Evolutionary conservation across 2,797 vertebrate species (phyloP).

Genomic region (Coregonus ussuriensis): DNA sequence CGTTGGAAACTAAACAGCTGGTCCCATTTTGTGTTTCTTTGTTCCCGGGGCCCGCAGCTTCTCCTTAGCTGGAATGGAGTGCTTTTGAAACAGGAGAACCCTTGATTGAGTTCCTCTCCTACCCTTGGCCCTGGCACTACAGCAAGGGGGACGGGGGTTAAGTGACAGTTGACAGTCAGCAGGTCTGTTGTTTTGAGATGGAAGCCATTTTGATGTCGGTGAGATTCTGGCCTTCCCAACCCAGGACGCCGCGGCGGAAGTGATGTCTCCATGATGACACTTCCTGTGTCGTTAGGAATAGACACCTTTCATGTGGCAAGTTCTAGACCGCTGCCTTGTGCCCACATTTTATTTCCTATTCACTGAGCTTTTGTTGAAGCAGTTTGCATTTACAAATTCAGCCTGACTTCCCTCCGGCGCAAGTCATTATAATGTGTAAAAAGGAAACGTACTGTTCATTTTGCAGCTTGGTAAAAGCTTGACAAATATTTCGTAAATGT

Average conservation of each 20-base stretch:
- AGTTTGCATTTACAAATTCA: background rate
- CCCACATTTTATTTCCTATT: background rate
- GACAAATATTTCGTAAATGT: background rate
- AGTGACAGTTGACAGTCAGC: constrained; percentile 75
- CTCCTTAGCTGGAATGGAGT: constrained; percentile 40
- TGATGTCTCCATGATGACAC: constrained; percentile 48
- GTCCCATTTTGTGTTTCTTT: constrained; percentile 44
- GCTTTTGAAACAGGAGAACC: constrained; percentile 76
- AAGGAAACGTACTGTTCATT: background rate
- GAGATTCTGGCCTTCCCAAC: constrained; percentile 26
- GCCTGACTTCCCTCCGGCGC: background rate
- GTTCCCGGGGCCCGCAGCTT: constrained; percentile 45
- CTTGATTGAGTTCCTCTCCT: constrained; percentile 73
- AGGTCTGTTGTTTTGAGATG: constrained; percentile 62
- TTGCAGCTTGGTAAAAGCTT: background rate
- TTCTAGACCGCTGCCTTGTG: constrained; percentile 26
- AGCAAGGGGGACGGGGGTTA: constrained; percentile 54
- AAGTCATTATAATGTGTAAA: background rate
- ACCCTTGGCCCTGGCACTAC: constrained; percentile 62
- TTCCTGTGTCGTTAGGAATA: constrained; percentile 31
- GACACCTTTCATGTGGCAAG: constrained; percentile 44
- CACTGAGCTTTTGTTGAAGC: background rate
- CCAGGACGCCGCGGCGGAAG: background rate
- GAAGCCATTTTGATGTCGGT: constrained; percentile 59
- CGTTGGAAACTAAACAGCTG: constrained; percentile 44